phyloP scores from a whole-genome alignment of 2,888 invertebrate genomes.

The Agrotis segetum region DNA sequence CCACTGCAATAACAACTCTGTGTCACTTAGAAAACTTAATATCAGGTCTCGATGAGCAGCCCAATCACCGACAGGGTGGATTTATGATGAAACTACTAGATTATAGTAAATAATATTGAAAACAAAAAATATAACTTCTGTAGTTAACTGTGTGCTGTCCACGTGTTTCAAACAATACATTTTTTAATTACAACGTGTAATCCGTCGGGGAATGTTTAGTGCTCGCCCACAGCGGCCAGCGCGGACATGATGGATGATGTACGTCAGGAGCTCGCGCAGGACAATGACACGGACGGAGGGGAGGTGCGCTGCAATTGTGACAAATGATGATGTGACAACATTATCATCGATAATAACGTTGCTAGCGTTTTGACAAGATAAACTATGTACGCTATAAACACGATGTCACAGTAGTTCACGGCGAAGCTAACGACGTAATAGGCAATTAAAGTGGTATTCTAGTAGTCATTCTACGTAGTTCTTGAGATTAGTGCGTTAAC shows the following conservation, averaged over 20 bases:
- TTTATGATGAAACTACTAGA: too few species aligned
- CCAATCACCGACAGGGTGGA: too few species aligned
- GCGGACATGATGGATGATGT: conserved; percentile 31
- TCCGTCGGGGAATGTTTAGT: conserved; percentile 30
- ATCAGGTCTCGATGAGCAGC: too few species aligned
- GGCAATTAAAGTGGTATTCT: too few species aligned
- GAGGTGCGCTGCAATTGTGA: conserved; percentile 8
- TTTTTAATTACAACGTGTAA: conserved; percentile 54
- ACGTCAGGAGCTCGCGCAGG: neutral
- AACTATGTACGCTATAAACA: too few species aligned
- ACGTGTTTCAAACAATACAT: conserved; percentile 37
- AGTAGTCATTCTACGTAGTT: too few species aligned
- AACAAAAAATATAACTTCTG: conserved; percentile 28
- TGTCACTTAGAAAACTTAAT: too few species aligned
- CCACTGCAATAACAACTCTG: too few species aligned
- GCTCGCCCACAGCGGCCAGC: conserved; percentile 19
- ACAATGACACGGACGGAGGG: neutral
- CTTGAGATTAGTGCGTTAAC: too few species aligned
- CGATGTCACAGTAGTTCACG: too few species aligned
- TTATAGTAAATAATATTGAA: too few species aligned
- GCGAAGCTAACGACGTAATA: too few species aligned
- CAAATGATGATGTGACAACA: conserved; percentile 3
- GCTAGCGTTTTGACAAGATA: neutral
- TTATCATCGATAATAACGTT: neutral
- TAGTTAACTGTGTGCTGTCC: neutral